Base-by-base conservation (phyloP, 2,113 vertebrate genomes). In the Hydrolagus affinis region DNA sequence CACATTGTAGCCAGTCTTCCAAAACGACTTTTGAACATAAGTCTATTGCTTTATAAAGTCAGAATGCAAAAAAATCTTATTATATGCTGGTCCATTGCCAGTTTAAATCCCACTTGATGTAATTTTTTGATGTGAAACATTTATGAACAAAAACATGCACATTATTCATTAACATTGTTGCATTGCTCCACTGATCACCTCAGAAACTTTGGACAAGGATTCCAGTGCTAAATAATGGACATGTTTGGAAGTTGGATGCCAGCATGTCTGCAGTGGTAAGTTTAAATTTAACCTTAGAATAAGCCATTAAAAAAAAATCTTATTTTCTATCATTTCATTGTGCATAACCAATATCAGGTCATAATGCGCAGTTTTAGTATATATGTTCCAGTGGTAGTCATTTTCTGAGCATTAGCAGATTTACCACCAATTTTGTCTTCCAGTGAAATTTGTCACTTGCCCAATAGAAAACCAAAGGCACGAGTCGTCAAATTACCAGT, bases 241-340 rank as follows among this genome's bases (percentile, higher is more conserved):
- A 28, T 25, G 57, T 25, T 80, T 80, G n/a, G 28, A 59, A 6
- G 44, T 12, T 23, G 17, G 7, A 15, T 23, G 28, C n/a, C 28
- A 25, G 14, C 76, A 64, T 8, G 28, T 56, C 8, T 21, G 57
- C 32, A n/a, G 17, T 19, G 14, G 11, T 23, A 60, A 80, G 28
- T 80, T 80, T 23, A 80, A 14, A 80, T 64, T 80, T 6, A 25
- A 23, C 76, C 57, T 78, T 78, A 14, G 57, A 25, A n/a, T 59
- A 80, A 9, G 28, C 23, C 6, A 57, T 23, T 11, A 14, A 25
- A 80, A 59, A 25, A 80, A 21, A 62, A 4, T 76, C 23, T 59
- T 23, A 6, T 6, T 44, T 44, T 44, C 44, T 44, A 44, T 44
- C 44, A 44, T 44, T 44, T 44, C 2, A 44, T 44, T 44, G 44